Base-by-base conservation (phyloP, 2,888 invertebrate species). In the Clivina fossor region DNA sequence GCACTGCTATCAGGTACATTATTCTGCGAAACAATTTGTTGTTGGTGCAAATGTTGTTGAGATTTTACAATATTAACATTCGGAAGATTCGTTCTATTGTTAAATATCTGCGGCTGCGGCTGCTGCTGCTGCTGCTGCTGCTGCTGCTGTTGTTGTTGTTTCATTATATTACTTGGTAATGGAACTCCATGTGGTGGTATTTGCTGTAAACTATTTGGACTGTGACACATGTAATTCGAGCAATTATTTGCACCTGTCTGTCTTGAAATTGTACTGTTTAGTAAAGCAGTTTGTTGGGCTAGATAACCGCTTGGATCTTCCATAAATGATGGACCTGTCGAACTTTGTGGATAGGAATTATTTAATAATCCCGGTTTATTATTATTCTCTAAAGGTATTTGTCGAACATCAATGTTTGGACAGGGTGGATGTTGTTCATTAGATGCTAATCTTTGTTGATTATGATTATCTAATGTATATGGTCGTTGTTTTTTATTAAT, bases 231-330 rank as follows among this genome's bases (percentile, higher is more conserved):
- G 58, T 68, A 72, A 54, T 68, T 68, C 18, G 67, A 60, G 64
- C 69, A 70, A 51, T 65, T 64, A 58, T 67, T 69, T 15, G 66
- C 69, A 26, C 69, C 69, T 47, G 74, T 74, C 74, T 86, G 86
- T 64, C 85, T 77, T 56, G 85, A 85, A 73, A 89, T 90, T 7
- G 88, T 91, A 68, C 85, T 90, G 68, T 92, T 91, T 46, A 93
- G 73, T 62, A 93, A 73, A 22, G 89, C 90, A 0, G 93, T 93
- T 72, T 94, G 93, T 65, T 93, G 93, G 3, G 92, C 92, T 63
- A 94, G 76, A 74, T 92, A 94, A 2, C 92, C 93, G 66, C 86
- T 89, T 0, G 93, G 93, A 73, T 94, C 93, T 63, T 94, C 93
- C 79, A 93, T 84, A 69, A 93, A 93, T 24, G 92, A 92, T 1